Evolutionary conservation across 2,888 invertebrate genomes (phyloP).

Genomic region (Oligia latruncula): DNA sequence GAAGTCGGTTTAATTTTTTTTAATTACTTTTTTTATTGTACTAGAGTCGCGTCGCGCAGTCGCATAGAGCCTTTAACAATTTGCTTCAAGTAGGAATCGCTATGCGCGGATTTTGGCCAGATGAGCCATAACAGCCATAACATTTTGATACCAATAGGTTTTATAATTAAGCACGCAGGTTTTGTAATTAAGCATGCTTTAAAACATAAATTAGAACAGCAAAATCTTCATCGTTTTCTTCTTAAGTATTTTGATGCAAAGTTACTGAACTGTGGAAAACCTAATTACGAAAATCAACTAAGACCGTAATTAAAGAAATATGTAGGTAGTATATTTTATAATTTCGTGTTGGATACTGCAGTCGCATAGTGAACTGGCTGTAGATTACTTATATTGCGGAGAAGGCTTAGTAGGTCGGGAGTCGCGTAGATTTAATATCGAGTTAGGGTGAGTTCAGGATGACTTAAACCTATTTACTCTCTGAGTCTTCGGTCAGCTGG

Average conservation of each 20-base stretch:
- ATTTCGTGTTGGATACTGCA: not conserved
- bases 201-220: not conserved
- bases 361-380: not conserved
- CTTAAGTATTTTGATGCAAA: not conserved
- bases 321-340: not conserved
- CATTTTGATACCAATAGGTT: not conserved
- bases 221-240: not conserved
- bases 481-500: too few species aligned
- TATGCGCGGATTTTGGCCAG: not conserved
- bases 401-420: constrained; percentile 50
- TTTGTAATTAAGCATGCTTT: not conserved
- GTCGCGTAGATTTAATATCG: constrained; percentile 57
- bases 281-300: not conserved
- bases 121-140: too few species aligned
- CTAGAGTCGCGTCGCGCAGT: too few species aligned
- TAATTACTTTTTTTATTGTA: too few species aligned
- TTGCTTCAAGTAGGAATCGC: not conserved
- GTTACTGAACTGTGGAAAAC: not conserved
- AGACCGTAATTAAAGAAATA: not conserved
- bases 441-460: constrained; percentile 38
- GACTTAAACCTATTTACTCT: not conserved
- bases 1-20: too few species aligned
- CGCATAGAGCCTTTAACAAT: not conserved
- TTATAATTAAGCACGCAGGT: too few species aligned
- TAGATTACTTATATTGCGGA: constrained; percentile 52